Evolutionary conservation across 35 echinoderm and acorn worm species (phyloP).

Genomic region (Apostichopus californicus): DNA sequence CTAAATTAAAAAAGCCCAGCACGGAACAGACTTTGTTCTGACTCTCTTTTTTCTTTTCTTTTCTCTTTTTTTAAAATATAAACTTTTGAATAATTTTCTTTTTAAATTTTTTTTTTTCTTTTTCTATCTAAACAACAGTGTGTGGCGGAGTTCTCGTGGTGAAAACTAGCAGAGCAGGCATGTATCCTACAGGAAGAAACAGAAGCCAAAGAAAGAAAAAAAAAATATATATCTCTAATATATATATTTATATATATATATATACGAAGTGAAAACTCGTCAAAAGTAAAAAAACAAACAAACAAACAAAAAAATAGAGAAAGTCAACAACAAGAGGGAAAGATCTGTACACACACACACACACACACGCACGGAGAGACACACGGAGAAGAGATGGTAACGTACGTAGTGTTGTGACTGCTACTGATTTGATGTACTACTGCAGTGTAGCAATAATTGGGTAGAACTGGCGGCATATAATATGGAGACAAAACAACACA

Average conservation of each 20-base stretch:
- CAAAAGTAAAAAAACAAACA: not conserved
- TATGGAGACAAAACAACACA: constrained; percentile 4
- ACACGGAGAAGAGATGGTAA: not conserved
- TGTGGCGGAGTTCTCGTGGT: constrained; percentile 49
- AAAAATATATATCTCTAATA: constrained; percentile 13
- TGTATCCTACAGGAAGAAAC: constrained; percentile 59
- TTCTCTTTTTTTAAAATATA: not conserved
- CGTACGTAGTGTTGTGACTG: not conserved
- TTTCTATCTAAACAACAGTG: constrained; percentile 39
- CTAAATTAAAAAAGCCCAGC: constrained; percentile 39
- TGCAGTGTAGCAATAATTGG: constrained; percentile 1
- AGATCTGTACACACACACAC: constrained; percentile 13
- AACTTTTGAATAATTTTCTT: not conserved
- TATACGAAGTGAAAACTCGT: not conserved
- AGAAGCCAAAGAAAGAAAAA: constrained; percentile 55
- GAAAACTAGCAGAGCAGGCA: constrained; percentile 55
- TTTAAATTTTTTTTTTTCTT: not conserved
- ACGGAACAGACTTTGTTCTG: constrained; percentile 19
- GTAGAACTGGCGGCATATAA: not conserved
- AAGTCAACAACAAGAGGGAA: constrained; percentile 13
- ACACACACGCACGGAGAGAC: constrained; percentile 6
- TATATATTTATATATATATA: not conserved
- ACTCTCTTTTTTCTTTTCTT: constrained; percentile 1
- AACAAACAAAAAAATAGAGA: not conserved
- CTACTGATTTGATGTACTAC: not conserved